A percentile compares a stretch with the other conserved stretches of the same genome.
phyloP scores from a whole-genome alignment of 2,888 invertebrate genomes.

The Monopis laevigella region DNA sequence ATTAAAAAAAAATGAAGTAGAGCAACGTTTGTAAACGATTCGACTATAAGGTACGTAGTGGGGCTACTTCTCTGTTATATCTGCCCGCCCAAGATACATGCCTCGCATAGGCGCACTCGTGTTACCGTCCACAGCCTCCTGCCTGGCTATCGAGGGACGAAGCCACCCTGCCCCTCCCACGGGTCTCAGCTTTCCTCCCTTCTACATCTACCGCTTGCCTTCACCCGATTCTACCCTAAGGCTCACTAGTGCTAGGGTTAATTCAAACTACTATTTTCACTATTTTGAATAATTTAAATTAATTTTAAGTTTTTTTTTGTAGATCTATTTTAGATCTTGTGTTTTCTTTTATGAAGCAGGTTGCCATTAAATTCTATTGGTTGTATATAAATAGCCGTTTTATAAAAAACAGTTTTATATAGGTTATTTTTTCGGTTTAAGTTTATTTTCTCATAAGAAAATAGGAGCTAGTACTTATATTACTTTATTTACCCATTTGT shows the following conservation, averaged over 20 bases:
- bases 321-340: too few relatives aligned
- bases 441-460: too few relatives aligned
- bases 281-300: constrained; percentile 54
- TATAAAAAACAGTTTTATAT: too few relatives aligned
- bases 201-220: constrained; percentile 23
- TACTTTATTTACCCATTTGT: too few relatives aligned
- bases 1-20: too few relatives aligned
- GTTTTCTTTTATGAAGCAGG: too few relatives aligned
- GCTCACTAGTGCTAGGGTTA: constrained; percentile 63
- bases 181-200: constrained; percentile 19
- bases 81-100: constrained; percentile 68
- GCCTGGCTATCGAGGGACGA: constrained; percentile 29
- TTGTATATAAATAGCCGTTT: too few relatives aligned
- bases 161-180: constrained; percentile 17
- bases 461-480: too few relatives aligned
- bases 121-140: constrained; percentile 63
- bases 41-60: constrained; percentile 52
- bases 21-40: constrained; percentile 29
- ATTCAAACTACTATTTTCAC: constrained; percentile 57
- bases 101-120: constrained; percentile 67
- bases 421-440: too few relatives aligned
- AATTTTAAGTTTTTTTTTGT: constrained; percentile 19
- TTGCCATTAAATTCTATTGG: too few relatives aligned
- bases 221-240: constrained; percentile 27
- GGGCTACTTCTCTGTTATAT: constrained; percentile 68